Evolutionary conservation across 1,140 invertebrate genomes (phyloP), one percentile per base, ranked within the genome.

Genomic region (Galleria mellonella): DNA sequence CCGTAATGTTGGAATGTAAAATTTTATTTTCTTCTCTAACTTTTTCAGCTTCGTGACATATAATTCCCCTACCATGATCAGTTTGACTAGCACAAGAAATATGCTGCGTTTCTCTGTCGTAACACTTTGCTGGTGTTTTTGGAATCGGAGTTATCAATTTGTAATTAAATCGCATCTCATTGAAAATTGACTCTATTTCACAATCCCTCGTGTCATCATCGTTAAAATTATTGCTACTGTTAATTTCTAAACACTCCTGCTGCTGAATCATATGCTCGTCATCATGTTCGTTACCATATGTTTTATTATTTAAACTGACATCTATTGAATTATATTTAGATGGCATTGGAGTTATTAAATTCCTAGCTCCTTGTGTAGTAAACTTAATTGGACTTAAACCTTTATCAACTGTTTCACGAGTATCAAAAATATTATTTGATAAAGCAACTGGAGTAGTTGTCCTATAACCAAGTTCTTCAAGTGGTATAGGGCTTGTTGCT

Each of bases 101-200:
- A 15, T 6, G 14, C n/a, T 13, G 17, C 14, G 1, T n/a, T n/a
- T 17, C 35, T 17, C 32, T 40, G 35, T 36, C 55, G 11, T 13
- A 47, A 17, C 47, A n/a, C 36, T 48, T 62, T 9, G 42, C 42
- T 31, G 79, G 79, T 39, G 68, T 72, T 30, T 48, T 47, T 9
- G 79, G 75, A 28, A 82, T 59, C 12, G 81, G 77, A 4, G 73
- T 71, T 42, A 83, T 55, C 12, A 68, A 35, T 14, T 45, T 51
- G 23, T 54, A 45, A 44, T 51, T 32, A 15, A 84, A 60, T 42
- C 62, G 52, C 75, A 82, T 82, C 11, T 41, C 50, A 38, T 44
- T 63, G 44, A 84, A 62, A 55, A 82, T 84, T 45, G 48, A 67
- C 49, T 73, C 66, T 28, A 84, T 56, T 66, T 84, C 79, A 43